Evolutionary conservation across 92 coral and sea anemone genomes (phyloP).

Genomic region (Porites lobata): DNA sequence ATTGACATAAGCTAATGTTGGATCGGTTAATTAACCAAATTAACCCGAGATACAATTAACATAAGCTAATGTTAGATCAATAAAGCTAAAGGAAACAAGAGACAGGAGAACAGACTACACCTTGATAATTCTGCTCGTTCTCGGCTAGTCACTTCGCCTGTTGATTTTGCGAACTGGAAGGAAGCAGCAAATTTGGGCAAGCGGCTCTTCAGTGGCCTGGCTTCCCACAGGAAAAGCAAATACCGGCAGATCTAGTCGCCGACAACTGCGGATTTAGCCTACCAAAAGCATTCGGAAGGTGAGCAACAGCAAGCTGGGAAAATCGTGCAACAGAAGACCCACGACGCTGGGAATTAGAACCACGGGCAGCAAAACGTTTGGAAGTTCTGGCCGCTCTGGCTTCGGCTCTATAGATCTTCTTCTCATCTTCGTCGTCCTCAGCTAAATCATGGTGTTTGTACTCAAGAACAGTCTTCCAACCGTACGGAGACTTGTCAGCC

Average conservation of each 20-base stretch:
- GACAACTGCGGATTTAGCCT: slow-evolving; percentile 4
- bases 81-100: too few relatives aligned
- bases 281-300: too few relatives aligned
- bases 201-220: slow-evolving; percentile 39
- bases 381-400: not conserved
- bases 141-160: too few relatives aligned
- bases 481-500: slow-evolving; percentile 59
- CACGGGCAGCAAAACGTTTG: not conserved
- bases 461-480: slow-evolving; percentile 53
- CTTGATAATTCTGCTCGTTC: too few relatives aligned
- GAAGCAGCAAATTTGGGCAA: slow-evolving; percentile 4
- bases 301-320: not conserved
- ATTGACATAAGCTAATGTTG: too few relatives aligned
- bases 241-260: not conserved
- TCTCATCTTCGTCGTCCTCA: not conserved
- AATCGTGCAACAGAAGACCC: not conserved
- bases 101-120: too few relatives aligned
- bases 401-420: not conserved
- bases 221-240: slow-evolving; percentile 58
- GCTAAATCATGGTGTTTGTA: slow-evolving; percentile 38
- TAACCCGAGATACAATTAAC: too few relatives aligned
- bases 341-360: not conserved
- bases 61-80: too few relatives aligned
- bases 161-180: too few relatives aligned
- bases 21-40: too few relatives aligned